Base-by-base conservation (phyloP, 2,113 vertebrate species). In the Agapornis roseicollis region DNA sequence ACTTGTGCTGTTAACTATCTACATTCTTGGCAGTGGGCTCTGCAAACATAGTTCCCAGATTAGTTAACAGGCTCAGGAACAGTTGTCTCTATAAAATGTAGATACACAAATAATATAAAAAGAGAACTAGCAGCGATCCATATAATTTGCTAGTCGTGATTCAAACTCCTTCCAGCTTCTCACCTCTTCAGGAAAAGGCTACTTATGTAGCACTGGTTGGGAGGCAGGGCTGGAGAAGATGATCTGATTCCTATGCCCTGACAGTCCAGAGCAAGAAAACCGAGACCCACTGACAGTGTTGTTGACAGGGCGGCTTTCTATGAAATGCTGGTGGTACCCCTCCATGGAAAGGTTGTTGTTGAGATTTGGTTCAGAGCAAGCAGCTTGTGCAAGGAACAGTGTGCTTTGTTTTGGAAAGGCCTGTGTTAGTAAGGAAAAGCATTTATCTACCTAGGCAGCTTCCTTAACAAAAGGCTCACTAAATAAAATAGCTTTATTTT, bases 401-500 rank as follows among this genome's bases (percentile, higher is more conserved):
- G 2, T 47, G 33, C 27, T 88, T 88, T 77, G 53, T 94, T 88
- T 83, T 82, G 33, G 73, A 77, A 80, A 79, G 9, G 33, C 18
- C 28, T 42, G 10, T 80, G 23, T 88, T 60, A 27, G 65, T 52
- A 79, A 73, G 17, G 27, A 88, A 88, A 79, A 55, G 47, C 2
- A 2, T 92, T 90, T 65, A 25, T 53, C 41, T 60, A 94, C 74
- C 71, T 81, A 74, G 65, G 47, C 60, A 90, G 70, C 65, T 61
- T 94, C 29, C 46, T 81, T 76, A 77, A 53, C 8, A 88, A 78
- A 89, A 94, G 65, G 16, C 28, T 88, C 18, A 41, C 20, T 88
- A 80, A 89, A 73, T 63, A 71, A 85, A 47, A 87, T 71, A 65
- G 73, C 17, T 96, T 53, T 63, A 65, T 85, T 85, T 88, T 86